These are phyloP conservation scores for Oxyruncus cristatus DNA, from an alignment of 2,113 vertebrate species.

Conservation along the genomic window DNA sequence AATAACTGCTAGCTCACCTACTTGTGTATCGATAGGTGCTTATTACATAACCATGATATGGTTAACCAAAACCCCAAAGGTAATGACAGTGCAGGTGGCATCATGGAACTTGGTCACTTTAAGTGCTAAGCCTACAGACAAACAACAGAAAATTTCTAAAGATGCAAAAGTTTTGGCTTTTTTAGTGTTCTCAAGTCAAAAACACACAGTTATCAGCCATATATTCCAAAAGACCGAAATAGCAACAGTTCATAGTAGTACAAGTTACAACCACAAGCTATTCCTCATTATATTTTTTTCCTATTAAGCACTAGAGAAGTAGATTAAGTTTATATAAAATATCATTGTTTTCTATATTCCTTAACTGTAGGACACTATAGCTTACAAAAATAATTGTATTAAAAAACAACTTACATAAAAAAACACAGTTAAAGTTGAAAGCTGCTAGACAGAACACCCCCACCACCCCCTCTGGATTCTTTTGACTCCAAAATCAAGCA, in stretches of 20 bases:
- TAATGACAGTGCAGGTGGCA: background rate
- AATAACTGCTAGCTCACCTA: background rate
- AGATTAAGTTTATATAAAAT: background rate
- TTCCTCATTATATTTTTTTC: background rate
- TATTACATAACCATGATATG: background rate
- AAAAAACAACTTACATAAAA: background rate
- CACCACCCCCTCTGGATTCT: background rate
- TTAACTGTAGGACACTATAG: background rate
- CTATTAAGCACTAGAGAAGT: background rate
- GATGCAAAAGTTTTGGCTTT: background rate
- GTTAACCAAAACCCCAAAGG: slow-evolving; percentile 25
- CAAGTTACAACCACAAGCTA: background rate
- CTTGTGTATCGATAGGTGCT: background rate
- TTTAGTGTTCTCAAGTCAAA: background rate
- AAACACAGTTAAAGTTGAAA: background rate
- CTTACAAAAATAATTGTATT: background rate
- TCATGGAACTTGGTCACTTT: background rate
- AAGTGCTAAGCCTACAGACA: background rate
- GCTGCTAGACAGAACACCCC: background rate
- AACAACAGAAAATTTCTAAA: background rate
- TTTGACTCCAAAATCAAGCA: background rate
- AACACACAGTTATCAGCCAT: background rate
- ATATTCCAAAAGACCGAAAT: background rate
- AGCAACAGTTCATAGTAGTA: background rate
- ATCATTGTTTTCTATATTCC: background rate